Percentiles rank a stretch among this genome's conserved stretches.
phyloP scores from a whole-genome alignment of 2,113 vertebrate genomes.

The Microtus montanus region DNA sequence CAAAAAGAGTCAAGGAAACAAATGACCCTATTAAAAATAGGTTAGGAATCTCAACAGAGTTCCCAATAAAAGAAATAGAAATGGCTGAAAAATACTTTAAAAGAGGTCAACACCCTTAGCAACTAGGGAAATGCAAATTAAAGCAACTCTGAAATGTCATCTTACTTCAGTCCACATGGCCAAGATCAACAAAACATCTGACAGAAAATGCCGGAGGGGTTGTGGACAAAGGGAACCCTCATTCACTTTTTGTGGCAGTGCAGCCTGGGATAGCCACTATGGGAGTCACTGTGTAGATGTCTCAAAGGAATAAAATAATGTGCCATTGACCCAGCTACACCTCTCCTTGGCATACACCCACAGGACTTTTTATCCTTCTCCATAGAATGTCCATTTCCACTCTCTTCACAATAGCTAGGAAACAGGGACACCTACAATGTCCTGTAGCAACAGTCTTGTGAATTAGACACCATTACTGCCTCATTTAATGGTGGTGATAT shows the following conservation, averaged over 20 bases:
- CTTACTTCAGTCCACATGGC: neutral
- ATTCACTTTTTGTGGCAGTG: neutral
- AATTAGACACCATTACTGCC: neutral
- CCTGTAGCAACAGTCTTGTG: neutral
- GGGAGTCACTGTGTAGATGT: neutral
- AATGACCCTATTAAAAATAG: neutral
- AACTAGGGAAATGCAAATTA: neutral
- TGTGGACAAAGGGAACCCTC: neutral
- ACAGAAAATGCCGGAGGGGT: neutral
- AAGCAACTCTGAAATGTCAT: neutral
- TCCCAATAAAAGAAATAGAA: no score
- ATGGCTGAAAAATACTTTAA: no score
- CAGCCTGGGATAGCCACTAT: neutral
- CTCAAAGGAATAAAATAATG: neutral
- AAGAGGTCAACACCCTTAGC: neutral
- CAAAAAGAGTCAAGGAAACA: neutral
- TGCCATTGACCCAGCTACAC: neutral
- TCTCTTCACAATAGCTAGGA: neutral
- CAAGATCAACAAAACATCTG: neutral
- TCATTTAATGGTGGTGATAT: neutral
- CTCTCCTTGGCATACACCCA: no score
- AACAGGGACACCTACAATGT: neutral
- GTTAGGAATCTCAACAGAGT: no score
- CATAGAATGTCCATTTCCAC: neutral
- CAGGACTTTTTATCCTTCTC: neutral